These are phyloP conservation scores for Chirona hameri DNA, from an alignment of 2,888 invertebrate genomes.

Conservation along the genomic window DNA sequence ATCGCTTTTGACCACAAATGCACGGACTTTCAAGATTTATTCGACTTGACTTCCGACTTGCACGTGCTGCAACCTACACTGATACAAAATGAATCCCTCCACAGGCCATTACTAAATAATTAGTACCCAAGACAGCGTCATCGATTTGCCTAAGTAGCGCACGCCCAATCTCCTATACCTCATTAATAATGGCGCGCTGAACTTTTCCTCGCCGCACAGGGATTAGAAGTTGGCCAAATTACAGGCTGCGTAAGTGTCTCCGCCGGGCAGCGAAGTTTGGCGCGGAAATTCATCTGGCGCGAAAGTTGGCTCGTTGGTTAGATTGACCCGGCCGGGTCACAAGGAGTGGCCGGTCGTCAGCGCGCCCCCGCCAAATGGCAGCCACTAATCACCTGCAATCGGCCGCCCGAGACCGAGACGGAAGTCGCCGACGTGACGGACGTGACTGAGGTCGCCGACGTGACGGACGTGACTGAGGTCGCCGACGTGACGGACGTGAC, in stretches of 20 bases:
- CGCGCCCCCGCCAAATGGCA: not conserved
- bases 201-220: not conserved
- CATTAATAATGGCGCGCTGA: not conserved
- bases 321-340: not conserved
- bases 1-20: too few relatives aligned
- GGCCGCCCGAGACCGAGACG: not conserved
- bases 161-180: not conserved
- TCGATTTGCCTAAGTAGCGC: not conserved
- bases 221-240: constrained; percentile 9
- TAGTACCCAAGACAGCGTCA: not conserved
- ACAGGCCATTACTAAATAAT: too few relatives aligned
- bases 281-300: not conserved
- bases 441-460: too few relatives aligned
- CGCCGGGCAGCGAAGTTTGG: not conserved
- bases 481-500: too few relatives aligned
- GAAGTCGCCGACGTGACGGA: too few relatives aligned
- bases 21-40: too few relatives aligned
- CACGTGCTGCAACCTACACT: too few relatives aligned
- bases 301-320: constrained; percentile 8
- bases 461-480: too few relatives aligned
- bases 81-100: too few relatives aligned
- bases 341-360: not conserved
- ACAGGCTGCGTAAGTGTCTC: constrained; percentile 13
- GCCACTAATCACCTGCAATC: not conserved
- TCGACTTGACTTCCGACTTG: too few relatives aligned